These are phyloP conservation scores for Alethe diademata DNA, from an alignment of 2,113 vertebrate genomes.

Conservation along the genomic window DNA sequence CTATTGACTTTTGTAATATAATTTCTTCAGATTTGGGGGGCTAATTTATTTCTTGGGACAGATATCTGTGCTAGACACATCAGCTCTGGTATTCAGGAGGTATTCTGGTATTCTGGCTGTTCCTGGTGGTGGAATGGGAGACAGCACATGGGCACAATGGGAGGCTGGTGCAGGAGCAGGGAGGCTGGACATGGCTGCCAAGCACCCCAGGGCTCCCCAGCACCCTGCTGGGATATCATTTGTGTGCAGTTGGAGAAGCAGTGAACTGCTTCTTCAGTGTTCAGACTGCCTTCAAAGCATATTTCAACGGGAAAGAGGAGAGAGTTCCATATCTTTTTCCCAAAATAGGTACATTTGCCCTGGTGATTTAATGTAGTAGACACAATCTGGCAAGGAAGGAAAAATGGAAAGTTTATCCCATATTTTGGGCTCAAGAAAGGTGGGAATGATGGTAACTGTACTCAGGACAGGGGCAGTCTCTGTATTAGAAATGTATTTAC, in stretches of 20 bases:
- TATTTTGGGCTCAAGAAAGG: background rate
- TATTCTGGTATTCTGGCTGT: background rate
- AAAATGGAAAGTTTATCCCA: background rate
- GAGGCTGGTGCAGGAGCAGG: rapidly evolving
- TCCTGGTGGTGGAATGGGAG: background rate
- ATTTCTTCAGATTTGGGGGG: background rate
- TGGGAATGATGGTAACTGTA: background rate
- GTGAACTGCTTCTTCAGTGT: background rate
- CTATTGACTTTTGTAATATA: conserved; percentile 3
- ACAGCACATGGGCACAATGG: background rate
- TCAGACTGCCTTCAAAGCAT: background rate
- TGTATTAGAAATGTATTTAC: background rate
- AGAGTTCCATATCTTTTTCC: background rate
- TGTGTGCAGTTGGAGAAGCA: background rate
- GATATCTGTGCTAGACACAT: background rate
- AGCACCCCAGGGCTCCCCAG: rapidly evolving
- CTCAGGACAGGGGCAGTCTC: background rate
- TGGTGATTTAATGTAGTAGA: background rate
- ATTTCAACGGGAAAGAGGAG: background rate
- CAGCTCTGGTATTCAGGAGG: background rate
- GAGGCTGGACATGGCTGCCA: rapidly evolving
- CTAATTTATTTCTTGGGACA: conserved; percentile 17
- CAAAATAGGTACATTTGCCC: background rate
- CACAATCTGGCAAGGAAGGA: background rate
- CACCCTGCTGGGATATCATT: background rate